Conservation (phyloP, 2,888 invertebrate species). For the Cremastinae sp. region DNA sequence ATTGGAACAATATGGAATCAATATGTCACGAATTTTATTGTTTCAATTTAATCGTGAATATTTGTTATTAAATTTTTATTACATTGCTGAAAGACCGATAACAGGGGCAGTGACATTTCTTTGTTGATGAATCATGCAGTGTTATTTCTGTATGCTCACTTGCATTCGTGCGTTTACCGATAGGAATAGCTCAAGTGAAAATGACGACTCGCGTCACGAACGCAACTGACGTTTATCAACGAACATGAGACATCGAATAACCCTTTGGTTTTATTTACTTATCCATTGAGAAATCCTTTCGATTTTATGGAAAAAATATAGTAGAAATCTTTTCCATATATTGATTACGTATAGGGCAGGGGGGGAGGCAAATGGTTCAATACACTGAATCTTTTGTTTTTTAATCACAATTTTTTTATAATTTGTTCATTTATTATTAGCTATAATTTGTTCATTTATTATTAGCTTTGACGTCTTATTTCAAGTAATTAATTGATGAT, state of each 20-base stretch:
- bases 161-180: not conserved
- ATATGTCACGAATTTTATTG: too few species aligned
- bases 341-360: too few species aligned
- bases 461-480: too few species aligned
- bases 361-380: too few species aligned
- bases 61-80: not conserved
- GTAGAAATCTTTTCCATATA: too few species aligned
- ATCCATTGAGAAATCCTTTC: constrained; percentile 19
- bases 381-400: too few species aligned
- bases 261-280: constrained; percentile 1
- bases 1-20: too few species aligned
- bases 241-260: constrained; percentile 14
- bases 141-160: not conserved
- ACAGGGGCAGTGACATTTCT: constrained; percentile 21
- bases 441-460: too few species aligned
- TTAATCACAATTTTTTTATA: too few species aligned
- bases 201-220: constrained; percentile 31
- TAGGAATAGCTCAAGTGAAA: constrained; percentile 17
- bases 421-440: too few species aligned
- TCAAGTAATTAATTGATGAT: too few species aligned
- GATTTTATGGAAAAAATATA: constrained; percentile 15
- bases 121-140: not conserved
- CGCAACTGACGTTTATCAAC: constrained; percentile 38
- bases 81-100: not conserved
- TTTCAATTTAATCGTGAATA: not conserved